Percentiles rank a stretch among this genome's conserved stretches.
Evolutionary conservation across 2,113 vertebrate genomes (phyloP).

Genomic region (Lonchura striata): DNA sequence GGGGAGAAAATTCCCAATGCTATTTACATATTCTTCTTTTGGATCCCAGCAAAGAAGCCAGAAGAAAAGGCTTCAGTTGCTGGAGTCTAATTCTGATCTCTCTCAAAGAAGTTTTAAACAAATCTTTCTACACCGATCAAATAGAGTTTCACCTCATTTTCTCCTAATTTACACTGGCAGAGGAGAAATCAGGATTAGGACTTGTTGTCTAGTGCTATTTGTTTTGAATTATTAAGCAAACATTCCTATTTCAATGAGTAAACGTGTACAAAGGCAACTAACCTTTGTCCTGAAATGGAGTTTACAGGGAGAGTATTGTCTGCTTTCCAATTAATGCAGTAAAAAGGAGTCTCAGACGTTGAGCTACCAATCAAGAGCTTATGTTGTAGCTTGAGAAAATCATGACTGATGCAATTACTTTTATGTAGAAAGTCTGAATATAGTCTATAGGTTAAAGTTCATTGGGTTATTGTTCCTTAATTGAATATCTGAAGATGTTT

Average conservation of each 20-base stretch:
- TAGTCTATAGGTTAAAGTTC: slow-evolving; percentile 64
- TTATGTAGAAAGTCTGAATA: slow-evolving; percentile 62
- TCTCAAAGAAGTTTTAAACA: slow-evolving; percentile 48
- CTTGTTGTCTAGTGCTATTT: slow-evolving; percentile 67
- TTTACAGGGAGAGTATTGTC: slow-evolving; percentile 66
- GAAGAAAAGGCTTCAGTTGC: slow-evolving; percentile 25
- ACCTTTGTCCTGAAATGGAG: slow-evolving; percentile 64
- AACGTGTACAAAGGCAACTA: slow-evolving; percentile 69
- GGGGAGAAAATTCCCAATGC: slow-evolving; percentile 33
- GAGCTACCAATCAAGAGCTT: slow-evolving; percentile 59
- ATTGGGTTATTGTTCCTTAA: slow-evolving; percentile 52
- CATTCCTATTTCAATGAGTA: slow-evolving; percentile 66
- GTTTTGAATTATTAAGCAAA: slow-evolving; percentile 70
- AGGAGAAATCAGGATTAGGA: slow-evolving; percentile 65
- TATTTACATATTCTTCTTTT: slow-evolving; percentile 27
- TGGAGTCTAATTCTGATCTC: slow-evolving; percentile 33
- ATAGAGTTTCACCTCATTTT: slow-evolving; percentile 58
- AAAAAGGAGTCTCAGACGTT: slow-evolving; percentile 55
- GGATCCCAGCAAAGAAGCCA: neutral
- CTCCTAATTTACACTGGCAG: slow-evolving; percentile 63
- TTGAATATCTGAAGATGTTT: slow-evolving; percentile 64
- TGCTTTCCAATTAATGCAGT: slow-evolving; percentile 65
- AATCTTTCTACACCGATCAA: slow-evolving; percentile 53
- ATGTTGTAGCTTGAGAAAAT: slow-evolving; percentile 67
- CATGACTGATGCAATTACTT: slow-evolving; percentile 70